Base-by-base conservation (phyloP, 2,113 vertebrate genomes). In the Petrocephalus zakoni region DNA sequence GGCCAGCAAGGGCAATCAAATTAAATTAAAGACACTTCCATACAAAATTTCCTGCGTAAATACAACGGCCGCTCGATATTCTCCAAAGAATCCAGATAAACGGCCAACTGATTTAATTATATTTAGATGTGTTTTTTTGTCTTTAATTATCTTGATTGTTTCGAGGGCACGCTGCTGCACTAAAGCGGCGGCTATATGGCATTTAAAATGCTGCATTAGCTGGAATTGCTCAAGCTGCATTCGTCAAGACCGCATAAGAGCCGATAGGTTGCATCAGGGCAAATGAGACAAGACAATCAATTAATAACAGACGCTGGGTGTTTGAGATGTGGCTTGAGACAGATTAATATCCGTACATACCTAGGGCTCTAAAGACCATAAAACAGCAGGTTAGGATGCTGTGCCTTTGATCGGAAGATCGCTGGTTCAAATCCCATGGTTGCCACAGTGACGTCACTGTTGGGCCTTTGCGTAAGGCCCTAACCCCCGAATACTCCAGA, bases 91-190 rank as follows among this genome's bases (percentile, higher is more conserved):
- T 78, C 13, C 72, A 78, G 34, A 37, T 52, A 56, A 86, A 86
- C 52, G 19, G 0, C 29, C 56, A 25, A 29, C 29, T 37, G 46
- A 72, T 87, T 87, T 53, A 87, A 25, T 87, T 87, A 75, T 46
- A 34, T 87, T 29, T 34, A 87, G 47, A 29, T 72, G 25, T 7
- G 11, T 87, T 87, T 87, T 46, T 34, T 68, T 75, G n/a, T 75
- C 47, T 53, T 64, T 75, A 87, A 87, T 75, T 87, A 52, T 53
- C 47, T 75, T 75, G 87, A 78, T 78, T 25, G 87, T 78, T 87
- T 75, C 7, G n/a, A 75, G 34, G 17, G 72, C 15, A 75, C 25
- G 37, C 25, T 34, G 68, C 34, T 75, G 34, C 29, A 75, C 7
- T 75, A 42, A 78, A 78, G 37, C 19, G 19, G 56, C 46, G 8